phyloP scores from a whole-genome alignment of 2,888 invertebrate genomes.

The Gnatocerus cornutus region DNA sequence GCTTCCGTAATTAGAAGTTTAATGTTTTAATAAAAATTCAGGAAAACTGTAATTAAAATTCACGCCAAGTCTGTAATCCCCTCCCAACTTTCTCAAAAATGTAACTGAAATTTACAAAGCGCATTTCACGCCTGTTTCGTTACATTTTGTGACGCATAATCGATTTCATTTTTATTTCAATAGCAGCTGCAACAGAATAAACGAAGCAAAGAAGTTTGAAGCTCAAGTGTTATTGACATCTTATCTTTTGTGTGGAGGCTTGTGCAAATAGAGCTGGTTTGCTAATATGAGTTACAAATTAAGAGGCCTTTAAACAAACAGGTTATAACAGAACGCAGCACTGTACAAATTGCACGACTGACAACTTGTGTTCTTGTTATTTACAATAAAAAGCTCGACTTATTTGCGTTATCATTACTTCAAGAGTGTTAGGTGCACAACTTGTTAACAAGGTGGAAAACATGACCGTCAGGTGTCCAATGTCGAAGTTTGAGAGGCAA shows the following conservation, averaged over 20 bases:
- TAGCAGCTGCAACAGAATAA: neutral
- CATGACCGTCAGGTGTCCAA: constrained; percentile 9
- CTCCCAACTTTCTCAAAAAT: no score
- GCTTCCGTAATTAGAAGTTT: no score
- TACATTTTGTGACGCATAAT: neutral
- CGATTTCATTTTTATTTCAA: neutral
- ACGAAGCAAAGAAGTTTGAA: neutral
- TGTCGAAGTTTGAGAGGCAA: neutral
- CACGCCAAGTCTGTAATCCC: no score
- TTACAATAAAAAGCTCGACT: neutral
- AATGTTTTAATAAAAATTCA: no score
- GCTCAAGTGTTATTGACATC: neutral
- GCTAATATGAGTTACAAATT: neutral
- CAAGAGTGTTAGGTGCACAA: neutral
- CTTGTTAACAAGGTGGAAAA: constrained; percentile 10
- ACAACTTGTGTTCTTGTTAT: neutral
- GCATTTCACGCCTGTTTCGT: neutral
- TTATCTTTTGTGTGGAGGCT: constrained; percentile 2
- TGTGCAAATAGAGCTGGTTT: neutral
- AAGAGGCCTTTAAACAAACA: neutral
- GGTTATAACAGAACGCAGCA: neutral
- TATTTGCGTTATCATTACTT: neutral
- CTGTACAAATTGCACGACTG: neutral
- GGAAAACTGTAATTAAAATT: no score
- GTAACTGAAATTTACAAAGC: no score